Base-by-base conservation (phyloP, 1,140 invertebrate genomes). In the Zeugodacus cucurbitae region DNA sequence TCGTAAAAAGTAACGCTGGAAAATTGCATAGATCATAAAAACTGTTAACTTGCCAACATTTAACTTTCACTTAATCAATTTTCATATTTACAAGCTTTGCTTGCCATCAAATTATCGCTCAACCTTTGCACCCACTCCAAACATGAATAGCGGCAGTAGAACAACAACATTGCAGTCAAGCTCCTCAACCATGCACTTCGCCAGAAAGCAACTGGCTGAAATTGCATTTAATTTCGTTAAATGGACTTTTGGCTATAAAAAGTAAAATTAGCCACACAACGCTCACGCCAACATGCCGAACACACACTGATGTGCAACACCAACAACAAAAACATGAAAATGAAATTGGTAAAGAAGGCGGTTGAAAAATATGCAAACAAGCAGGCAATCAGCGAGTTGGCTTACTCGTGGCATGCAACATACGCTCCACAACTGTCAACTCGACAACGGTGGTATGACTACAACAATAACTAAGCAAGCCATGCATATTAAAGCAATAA, bases 1-100 rank as follows among this genome's bases (percentile, higher is more conserved):
- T 26, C 58, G 2, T 62, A 26, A 62, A 62, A 62, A 8, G 6
- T n/a, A 26, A 62, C 26, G n/a, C 58, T 26, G 10, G 34, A 17
- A 41, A 22, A 41, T 41, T 74, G 17, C 6, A 14, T 54, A 82
- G 22, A 20, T 17, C n/a, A 48, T 37, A 48, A 74, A 82, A 82
- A 48, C 8, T 22, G 41, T 82, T 82, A 82, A 82, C 37, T 17
- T 26, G 44, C 74, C 4, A 48, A 26, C 74, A 82, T 48, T 82
- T 82, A 26, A 82, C 74, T 82, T 82, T 82, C 74, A 82, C 74
- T 48, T 26, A 82, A 82, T 54, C 74, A 82, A 48, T 48, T 82
- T 48, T 34, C 22, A 48, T 82, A 37, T 82, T 82, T 48, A 48
- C 37, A 82, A 82, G 41, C 22, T 22, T 82, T 54, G 11, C n/a